These are phyloP conservation scores for Amphipyra tragopoginis DNA, from an alignment of 2,888 invertebrate species.

Conservation along the genomic window DNA sequence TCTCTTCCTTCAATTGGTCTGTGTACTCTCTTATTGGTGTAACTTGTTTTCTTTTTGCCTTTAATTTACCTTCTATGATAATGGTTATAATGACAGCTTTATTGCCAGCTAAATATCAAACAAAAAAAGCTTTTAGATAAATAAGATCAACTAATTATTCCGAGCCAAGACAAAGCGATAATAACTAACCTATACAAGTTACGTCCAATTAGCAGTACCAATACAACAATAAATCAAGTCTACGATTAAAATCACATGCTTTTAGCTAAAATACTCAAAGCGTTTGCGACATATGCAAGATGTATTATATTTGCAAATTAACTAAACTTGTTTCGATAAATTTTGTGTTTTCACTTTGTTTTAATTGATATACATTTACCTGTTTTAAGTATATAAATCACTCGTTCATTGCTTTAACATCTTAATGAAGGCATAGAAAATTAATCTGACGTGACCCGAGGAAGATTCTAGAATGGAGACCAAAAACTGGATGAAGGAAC, in stretches of 20 bases:
- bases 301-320: slow-evolving; percentile 46
- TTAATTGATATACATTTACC: slow-evolving; percentile 22
- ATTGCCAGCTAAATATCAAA: not conserved
- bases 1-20: too few relatives aligned
- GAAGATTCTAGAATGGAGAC: too few relatives aligned
- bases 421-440: slow-evolving; percentile 2
- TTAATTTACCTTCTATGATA: too few relatives aligned
- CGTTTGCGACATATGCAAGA: slow-evolving; percentile 13
- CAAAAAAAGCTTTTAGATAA: slow-evolving; percentile 20
- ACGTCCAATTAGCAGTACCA: slow-evolving; percentile 32
- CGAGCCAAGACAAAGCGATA: slow-evolving; percentile 16
- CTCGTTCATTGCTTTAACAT: not conserved
- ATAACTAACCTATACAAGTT: slow-evolving; percentile 9
- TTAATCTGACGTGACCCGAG: not conserved
- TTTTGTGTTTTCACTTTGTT: slow-evolving; percentile 25
- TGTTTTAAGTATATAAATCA: slow-evolving; percentile 24
- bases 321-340: slow-evolving; percentile 29
- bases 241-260: slow-evolving; percentile 45
- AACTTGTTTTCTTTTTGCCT: too few relatives aligned
- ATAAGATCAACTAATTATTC: slow-evolving; percentile 17
- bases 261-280: slow-evolving; percentile 30
- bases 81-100: too few relatives aligned
- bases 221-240: slow-evolving; percentile 41
- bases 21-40: too few relatives aligned
- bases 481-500: too few relatives aligned